Evolutionary conservation across 2,797 vertebrate species (phyloP).

Genomic region (Acropternis orthonyx): DNA sequence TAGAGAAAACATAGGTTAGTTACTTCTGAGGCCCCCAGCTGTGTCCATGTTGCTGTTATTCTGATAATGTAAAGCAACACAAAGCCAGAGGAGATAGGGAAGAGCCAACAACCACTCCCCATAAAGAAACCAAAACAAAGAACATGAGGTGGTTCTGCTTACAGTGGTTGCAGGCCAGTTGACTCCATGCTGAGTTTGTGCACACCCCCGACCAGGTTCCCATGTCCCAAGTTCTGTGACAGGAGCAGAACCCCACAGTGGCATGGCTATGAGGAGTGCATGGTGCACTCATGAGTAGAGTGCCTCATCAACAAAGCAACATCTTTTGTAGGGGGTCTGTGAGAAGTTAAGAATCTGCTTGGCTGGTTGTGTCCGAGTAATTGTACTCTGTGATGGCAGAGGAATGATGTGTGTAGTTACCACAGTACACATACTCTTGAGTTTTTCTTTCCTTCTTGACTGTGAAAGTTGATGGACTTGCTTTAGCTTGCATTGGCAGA

Average conservation of each 20-base stretch:
- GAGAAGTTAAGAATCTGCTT: neutral
- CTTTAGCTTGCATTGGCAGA: neutral
- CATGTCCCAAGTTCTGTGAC: rapidly evolving
- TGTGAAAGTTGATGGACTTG: neutral
- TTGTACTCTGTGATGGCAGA: rapidly evolving
- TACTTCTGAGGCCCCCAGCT: neutral
- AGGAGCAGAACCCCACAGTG: neutral
- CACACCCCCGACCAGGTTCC: rapidly evolving
- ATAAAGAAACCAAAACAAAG: neutral
- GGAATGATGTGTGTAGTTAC: neutral
- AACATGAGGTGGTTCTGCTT: neutral
- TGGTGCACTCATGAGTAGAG: neutral
- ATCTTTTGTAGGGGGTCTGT: neutral
- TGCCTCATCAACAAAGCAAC: neutral
- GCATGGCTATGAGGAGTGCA: neutral
- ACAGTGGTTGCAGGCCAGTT: neutral
- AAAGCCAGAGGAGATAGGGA: neutral
- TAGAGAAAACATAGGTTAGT: neutral
- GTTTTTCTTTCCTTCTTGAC: neutral
- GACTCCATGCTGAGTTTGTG: neutral
- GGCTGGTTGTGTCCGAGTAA: neutral
- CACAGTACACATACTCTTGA: rapidly evolving
- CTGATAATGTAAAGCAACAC: neutral
- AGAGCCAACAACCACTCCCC: neutral
- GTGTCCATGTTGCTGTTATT: neutral